Percentiles rank a stretch among this genome's conserved stretches.
These are phyloP conservation scores for Axea sp. DNA, from an alignment of 2,888 invertebrate species.

Conservation along the genomic window DNA sequence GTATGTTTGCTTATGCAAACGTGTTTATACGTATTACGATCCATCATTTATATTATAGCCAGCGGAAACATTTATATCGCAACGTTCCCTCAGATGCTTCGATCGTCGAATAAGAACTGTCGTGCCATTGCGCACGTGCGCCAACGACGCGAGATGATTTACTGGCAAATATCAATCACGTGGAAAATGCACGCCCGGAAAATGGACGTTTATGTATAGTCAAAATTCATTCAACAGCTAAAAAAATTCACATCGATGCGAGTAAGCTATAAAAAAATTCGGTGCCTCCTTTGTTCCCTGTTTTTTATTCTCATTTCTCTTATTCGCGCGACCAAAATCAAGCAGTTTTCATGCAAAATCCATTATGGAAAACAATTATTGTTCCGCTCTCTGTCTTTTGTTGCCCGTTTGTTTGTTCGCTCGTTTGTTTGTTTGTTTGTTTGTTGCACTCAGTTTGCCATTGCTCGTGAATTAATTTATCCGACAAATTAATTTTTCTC, in stretches of 20 bases:
- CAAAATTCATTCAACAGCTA: constrained; percentile 43
- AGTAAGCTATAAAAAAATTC: no score
- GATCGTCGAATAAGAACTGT: constrained; percentile 48
- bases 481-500: constrained; percentile 27
- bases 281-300: no score
- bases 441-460: constrained; percentile 6
- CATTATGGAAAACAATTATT: constrained; percentile 40
- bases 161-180: constrained; percentile 55
- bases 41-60: constrained; percentile 41
- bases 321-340: constrained; percentile 22
- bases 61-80: constrained; percentile 53
- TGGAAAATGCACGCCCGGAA: constrained; percentile 53
- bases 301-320: constrained; percentile 11
- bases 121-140: constrained; percentile 49
- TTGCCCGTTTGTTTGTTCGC: neutral
- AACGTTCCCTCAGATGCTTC: constrained; percentile 39
- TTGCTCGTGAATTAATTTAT: constrained; percentile 25
- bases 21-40: constrained; percentile 36
- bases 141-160: constrained; percentile 36
- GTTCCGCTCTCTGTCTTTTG: constrained; percentile 5
- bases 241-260: constrained; percentile 33
- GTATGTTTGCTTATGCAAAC: constrained; percentile 2
- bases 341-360: constrained; percentile 48
- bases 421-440: constrained; percentile 4
- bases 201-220: constrained; percentile 58